phyloP scores from a whole-genome alignment of 2,113 vertebrate species.

The Piaya cayana region DNA sequence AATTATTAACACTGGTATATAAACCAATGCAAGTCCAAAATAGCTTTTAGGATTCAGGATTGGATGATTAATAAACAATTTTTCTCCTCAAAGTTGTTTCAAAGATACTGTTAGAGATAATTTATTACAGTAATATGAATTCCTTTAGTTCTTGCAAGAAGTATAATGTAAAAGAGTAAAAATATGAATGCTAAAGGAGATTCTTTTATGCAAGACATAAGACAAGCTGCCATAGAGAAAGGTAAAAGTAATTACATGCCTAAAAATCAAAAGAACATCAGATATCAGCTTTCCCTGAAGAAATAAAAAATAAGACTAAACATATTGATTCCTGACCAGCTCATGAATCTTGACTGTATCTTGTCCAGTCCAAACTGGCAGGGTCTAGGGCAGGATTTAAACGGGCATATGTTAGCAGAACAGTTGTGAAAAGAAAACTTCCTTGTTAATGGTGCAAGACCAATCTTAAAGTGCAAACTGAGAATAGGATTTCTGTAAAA shows the following conservation, averaged over 20 bases:
- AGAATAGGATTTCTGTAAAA: not conserved
- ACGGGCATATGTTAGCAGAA: not conserved
- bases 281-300: not conserved
- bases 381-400: not conserved
- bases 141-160: not conserved
- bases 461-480: not conserved
- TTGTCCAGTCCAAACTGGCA: not conserved
- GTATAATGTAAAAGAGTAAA: not conserved
- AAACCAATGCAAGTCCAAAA: not conserved
- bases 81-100: not conserved
- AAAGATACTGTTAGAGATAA: not conserved
- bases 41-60: not conserved
- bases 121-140: not conserved
- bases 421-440: not conserved
- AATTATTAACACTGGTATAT: constrained; percentile 30
- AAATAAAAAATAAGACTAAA: not conserved
- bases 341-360: not conserved
- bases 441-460: not conserved
- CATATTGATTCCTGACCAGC: not conserved
- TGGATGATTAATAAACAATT: not conserved
- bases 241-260: not conserved
- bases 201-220: not conserved
- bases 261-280: not conserved
- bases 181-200: not conserved
- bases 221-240: not conserved